phyloP scores from a whole-genome alignment of 1,140 invertebrate genomes.

The Thrips palmi region DNA sequence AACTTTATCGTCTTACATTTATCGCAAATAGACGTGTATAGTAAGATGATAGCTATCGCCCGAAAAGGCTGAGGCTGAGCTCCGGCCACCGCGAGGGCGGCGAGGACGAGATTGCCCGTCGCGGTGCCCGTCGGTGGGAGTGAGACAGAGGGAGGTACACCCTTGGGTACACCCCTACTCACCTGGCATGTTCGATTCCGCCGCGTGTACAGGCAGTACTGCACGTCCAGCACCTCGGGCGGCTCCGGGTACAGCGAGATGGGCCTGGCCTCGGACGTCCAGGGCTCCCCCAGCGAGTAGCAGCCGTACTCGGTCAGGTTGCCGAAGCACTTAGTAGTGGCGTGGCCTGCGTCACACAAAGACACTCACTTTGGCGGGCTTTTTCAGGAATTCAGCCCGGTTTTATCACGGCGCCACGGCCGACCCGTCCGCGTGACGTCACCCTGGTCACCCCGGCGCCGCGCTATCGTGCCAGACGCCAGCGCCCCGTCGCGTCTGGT shows the following conservation, averaged over 20 bases:
- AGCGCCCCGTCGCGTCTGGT: too few species aligned
- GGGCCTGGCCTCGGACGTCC: constrained; percentile 51
- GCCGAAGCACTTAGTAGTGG: constrained; percentile 39
- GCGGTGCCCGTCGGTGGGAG: too few species aligned
- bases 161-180: constrained; percentile 24
- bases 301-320: constrained; percentile 72
- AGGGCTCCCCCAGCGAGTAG: constrained; percentile 61
- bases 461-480: constrained; percentile 5
- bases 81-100: too few species aligned
- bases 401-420: neutral
- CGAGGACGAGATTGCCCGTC: too few species aligned
- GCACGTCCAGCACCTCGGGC: constrained; percentile 32
- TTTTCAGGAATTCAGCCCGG: constrained; percentile 9
- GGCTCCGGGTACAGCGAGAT: constrained; percentile 56
- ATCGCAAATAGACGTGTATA: too few species aligned
- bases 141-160: too few species aligned
- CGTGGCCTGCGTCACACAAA: too few species aligned
- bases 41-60: too few species aligned
- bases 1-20: too few species aligned
- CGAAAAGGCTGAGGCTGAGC: too few species aligned
- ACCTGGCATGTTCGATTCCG: constrained; percentile 31
- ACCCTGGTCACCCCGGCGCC: constrained; percentile 1
- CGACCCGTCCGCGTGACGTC: neutral
- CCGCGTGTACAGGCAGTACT: constrained; percentile 28
- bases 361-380: too few species aligned